Conservation (phyloP, 2,113 vertebrate genomes). For the Aegithalos caudatus region DNA sequence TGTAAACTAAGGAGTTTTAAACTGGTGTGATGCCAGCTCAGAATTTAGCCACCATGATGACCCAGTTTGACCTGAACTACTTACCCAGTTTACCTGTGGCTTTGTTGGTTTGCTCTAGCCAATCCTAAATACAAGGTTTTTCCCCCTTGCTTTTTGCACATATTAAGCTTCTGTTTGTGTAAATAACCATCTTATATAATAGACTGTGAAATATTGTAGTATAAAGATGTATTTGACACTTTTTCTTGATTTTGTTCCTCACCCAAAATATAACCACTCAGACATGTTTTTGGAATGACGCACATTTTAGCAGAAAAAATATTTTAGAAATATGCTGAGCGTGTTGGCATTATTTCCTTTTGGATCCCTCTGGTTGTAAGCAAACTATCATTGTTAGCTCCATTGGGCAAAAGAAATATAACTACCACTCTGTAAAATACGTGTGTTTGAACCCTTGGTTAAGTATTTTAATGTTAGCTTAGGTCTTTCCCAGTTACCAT, state of each 20-base stretch:
- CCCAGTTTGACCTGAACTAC: background rate
- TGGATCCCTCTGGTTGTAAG: conserved; percentile 41
- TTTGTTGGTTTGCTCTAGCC: background rate
- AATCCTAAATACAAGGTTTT: background rate
- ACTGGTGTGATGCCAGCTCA: background rate
- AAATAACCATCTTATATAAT: conserved; percentile 19
- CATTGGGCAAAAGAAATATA: conserved; percentile 16
- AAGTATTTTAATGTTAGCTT: conserved; percentile 20
- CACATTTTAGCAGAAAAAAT: conserved; percentile 43
- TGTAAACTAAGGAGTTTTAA: background rate
- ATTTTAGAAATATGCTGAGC: conserved; percentile 54
- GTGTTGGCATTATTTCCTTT: conserved; percentile 51
- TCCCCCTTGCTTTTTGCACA: background rate
- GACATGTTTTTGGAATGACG: conserved; percentile 51
- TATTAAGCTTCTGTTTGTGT: background rate
- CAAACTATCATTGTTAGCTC: conserved; percentile 18
- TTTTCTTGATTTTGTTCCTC: conserved; percentile 39
- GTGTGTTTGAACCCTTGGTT: conserved; percentile 14
- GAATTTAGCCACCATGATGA: background rate
- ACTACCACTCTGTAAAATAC: background rate
- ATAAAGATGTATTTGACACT: conserved; percentile 21
- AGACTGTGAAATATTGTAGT: background rate
- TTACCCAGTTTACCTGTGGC: background rate
- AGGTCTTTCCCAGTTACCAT: background rate
- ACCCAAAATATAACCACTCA: conserved; percentile 48